Evolutionary conservation across 2,797 vertebrate species (phyloP).

Genomic region (Acestrorhynchus altus): DNA sequence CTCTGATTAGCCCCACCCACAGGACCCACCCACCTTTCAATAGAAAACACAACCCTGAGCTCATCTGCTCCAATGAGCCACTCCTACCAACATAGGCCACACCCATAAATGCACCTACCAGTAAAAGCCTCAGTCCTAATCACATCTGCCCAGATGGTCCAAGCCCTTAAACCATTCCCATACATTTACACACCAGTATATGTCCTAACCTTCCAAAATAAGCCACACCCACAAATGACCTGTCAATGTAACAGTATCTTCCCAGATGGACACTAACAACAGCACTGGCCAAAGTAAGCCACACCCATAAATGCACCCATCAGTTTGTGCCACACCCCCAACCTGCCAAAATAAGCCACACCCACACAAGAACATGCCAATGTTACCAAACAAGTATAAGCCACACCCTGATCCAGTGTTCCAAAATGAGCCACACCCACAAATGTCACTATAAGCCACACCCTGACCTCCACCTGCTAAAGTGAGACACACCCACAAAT

Average conservation of each 20-base stretch:
- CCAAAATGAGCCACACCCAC: not conserved
- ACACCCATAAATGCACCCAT: not conserved
- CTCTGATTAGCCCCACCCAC: not conserved
- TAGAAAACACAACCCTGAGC: no score
- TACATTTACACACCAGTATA: no score
- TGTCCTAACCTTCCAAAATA: no score
- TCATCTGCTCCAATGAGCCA: not conserved
- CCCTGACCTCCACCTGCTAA: not conserved
- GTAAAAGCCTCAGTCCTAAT: not conserved
- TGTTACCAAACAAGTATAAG: no score
- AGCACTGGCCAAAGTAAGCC: not conserved
- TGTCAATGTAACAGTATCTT: no score
- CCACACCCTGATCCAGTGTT: no score
- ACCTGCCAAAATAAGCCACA: not conserved
- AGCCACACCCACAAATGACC: no score
- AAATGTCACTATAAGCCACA: not conserved
- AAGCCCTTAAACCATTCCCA: not conserved
- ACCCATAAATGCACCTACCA: not conserved
- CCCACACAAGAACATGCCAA: no score
- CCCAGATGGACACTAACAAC: no score
- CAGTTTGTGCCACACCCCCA: no score
- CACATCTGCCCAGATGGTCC: not conserved
- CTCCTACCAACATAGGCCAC: not conserved
- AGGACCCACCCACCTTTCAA: no score
- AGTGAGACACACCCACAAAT: not conserved